These are phyloP conservation scores for Desoria tigrina DNA, from an alignment of 2,888 invertebrate genomes.

Conservation along the genomic window DNA sequence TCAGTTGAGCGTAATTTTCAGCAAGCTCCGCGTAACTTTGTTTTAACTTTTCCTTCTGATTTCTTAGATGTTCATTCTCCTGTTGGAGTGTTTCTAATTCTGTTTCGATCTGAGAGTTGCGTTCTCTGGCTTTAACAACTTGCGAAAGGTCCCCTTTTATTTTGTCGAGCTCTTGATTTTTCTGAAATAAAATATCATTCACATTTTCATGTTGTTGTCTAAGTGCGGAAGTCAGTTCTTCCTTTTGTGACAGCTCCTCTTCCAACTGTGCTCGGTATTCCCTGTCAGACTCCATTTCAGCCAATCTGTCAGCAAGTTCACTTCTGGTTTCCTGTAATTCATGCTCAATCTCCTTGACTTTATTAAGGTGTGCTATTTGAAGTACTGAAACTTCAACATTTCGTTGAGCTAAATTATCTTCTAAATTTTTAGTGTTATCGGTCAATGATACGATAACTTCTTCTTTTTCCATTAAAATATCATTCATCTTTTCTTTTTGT, in stretches of 20 bases:
- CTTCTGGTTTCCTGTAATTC: neutral
- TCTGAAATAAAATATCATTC: too few relatives aligned
- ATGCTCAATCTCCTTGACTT: neutral
- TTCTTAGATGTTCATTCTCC: too few relatives aligned
- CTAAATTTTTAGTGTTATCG: neutral
- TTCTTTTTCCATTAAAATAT: neutral
- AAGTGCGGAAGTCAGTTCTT: neutral
- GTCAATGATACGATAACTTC: neutral
- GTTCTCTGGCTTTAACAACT: neutral
- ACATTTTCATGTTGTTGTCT: too few relatives aligned
- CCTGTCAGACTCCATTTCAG: too few relatives aligned
- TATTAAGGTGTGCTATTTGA: neutral
- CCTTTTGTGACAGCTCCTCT: neutral
- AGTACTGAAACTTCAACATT: neutral
- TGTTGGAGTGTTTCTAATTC: too few relatives aligned
- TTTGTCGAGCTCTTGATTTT: too few relatives aligned
- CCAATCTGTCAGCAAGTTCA: neutral
- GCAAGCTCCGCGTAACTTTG: slow-evolving; percentile 8
- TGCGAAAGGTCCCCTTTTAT: neutral
- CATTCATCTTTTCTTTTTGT: too few relatives aligned
- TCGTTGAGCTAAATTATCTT: neutral
- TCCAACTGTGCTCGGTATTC: neutral
- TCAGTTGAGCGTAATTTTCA: slow-evolving; percentile 20
- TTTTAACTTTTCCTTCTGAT: neutral
- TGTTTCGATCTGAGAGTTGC: too few relatives aligned